Evolutionary conservation across 2,797 vertebrate species (phyloP), one percentile per base, ranked within the genome.

Genomic region (Crocodylus rhombifer): DNA sequence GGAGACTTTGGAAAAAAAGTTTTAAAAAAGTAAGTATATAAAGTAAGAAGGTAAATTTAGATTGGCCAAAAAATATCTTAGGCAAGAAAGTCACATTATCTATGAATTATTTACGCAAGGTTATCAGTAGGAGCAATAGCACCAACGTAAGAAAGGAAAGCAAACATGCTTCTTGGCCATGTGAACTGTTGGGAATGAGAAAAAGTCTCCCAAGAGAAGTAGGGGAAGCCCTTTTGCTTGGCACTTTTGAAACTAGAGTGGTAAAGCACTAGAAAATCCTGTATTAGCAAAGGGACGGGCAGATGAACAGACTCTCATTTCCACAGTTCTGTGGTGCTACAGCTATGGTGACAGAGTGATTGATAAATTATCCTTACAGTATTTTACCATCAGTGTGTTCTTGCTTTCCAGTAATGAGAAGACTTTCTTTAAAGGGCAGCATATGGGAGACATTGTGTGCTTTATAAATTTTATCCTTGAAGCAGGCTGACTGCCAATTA

Each of bases 371-470:
- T 73, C 83, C 82, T 89, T 91, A n/a, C 30, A 67, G 18, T 69
- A 89, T 89, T 90, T 33, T 82, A 83, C 93, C 67, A 75, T 89
- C 90, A 91, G 20, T 62, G 21, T 78, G 88, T 79, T 96, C 88
- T 85, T 94, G 94, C 91, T 89, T 96, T 94, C 84, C 92, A 94
- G 94, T 92, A 95, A 97, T 92, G 80, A 93, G 85, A 93, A 88
- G 94, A 77, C 91, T 95, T 82, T 79, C 92, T 89, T 96, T 95
- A 94, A 97, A 97, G 94, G 91, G 95, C 95, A 97, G 84, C 91
- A 85, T 89, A 92, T 92, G 88, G 93, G 93, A 95, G 64, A 84
- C 85, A 84, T 81, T 93, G 85, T 93, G 94, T 92, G 89, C 93
- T 95, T 96, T 96, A 94, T 93, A 95, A 95, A 96, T 91, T 91